phyloP scores from a whole-genome alignment of 2,797 vertebrate genomes.

The Oryzias dopingdopingensis region DNA sequence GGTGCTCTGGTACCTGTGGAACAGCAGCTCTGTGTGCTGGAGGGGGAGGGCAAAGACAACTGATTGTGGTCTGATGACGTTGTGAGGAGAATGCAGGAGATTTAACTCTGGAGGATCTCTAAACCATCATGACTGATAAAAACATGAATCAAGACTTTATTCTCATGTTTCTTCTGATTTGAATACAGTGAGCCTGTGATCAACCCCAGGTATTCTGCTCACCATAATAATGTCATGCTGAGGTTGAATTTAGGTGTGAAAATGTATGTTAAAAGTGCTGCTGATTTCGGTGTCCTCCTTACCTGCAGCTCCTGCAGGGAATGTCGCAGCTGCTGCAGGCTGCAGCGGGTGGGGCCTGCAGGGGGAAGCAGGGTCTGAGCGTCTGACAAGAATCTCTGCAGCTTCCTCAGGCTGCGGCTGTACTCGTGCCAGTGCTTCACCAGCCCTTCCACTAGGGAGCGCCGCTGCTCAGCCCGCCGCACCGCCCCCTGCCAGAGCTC shows the following conservation, averaged over 20 bases:
- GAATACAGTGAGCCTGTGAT: neutral
- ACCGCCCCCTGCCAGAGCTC: constrained; percentile 85
- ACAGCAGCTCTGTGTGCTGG: constrained; percentile 81
- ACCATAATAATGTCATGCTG: no score
- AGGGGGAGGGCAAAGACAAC: neutral
- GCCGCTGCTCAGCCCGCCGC: constrained; percentile 76
- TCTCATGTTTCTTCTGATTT: constrained; percentile 3
- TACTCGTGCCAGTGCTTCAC: constrained; percentile 84
- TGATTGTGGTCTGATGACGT: neutral
- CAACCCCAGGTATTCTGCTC: neutral
- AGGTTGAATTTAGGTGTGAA: no score
- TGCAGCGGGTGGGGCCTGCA: constrained; percentile 67
- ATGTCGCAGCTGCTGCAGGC: constrained; percentile 74
- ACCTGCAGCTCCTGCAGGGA: constrained; percentile 84
- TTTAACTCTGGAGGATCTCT: no score
- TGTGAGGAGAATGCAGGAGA: neutral
- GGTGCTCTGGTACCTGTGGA: constrained; percentile 80
- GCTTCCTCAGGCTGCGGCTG: constrained; percentile 70
- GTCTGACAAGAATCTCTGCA: constrained; percentile 76
- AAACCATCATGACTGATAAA: no score
- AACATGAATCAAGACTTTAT: neutral
- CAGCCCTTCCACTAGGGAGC: constrained; percentile 74
- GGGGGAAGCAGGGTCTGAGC: constrained; percentile 63
- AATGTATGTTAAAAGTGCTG: no score
- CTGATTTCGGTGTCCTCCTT: neutral